Base-by-base conservation (phyloP, 2,113 vertebrate species). In the Oncorhynchus nerka region DNA sequence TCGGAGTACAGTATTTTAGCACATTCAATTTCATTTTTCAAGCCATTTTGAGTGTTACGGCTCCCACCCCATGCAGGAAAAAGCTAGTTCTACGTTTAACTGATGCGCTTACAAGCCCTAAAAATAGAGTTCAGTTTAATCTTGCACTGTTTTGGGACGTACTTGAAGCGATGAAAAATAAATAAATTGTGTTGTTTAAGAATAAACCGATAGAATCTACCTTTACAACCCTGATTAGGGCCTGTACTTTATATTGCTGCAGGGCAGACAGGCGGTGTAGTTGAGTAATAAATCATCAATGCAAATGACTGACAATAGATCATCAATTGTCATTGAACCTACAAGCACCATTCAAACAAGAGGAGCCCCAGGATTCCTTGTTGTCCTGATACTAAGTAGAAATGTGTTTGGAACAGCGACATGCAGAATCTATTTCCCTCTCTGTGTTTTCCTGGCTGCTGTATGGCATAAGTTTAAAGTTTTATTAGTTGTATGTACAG, bases 1-100 rank as follows among this genome's bases (percentile, higher is more conserved):
- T 70, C 30, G 65, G 15, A 73, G 13, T n/a, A 45, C 39, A 11
- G 39, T 72, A 81, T 81, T 81, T 68, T 71, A 72, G 45, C 79
- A 22, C 49, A 32, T 51, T 22, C 48, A 70, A 69, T 72, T 75
- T 45, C 75, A 82, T 73, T 69, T 69, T 66, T 28, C n/a, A 68
- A 55, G 13, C 5, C n/a, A 9, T 62, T 62, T 62, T 24, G 20
- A 62, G 51, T 55, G 51, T 3, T 13, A 26, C 5, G 11, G 26
- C 62, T 65, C 9, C 62, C 28, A 68, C 16, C 67, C 32, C 30
- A 62, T 62, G 26, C 22, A 4, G 26, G 12, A 26, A 64, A 32
- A 32, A 19, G 9, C 65, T 32, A 28, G 26, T 30, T 5, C 15
- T 67, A 67, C 12, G 13, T 67, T 13, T 16, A 28, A n/a, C 12